Evolutionary conservation across 2,797 vertebrate genomes (phyloP).

Genomic region (Gambusia yucatana): DNA sequence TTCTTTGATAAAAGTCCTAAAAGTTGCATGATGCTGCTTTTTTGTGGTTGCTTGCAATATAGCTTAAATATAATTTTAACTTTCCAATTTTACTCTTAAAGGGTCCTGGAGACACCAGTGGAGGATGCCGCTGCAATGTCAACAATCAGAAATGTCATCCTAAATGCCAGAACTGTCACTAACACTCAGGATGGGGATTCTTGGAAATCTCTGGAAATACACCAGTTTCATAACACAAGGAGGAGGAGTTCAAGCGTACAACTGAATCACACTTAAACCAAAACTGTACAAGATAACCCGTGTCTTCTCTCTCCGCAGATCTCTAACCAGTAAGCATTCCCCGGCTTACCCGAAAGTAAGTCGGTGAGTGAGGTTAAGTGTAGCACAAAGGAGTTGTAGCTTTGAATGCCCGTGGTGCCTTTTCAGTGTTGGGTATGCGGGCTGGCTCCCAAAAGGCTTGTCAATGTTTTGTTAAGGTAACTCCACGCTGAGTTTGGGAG

Average conservation of each 20-base stretch:
- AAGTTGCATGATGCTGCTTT: background rate
- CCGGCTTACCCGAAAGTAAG: constrained; percentile 1
- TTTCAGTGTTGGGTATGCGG: constrained; percentile 44
- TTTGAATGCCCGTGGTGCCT: constrained; percentile 33
- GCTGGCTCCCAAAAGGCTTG: constrained; percentile 35
- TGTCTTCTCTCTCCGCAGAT: constrained; percentile 11
- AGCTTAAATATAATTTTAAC: background rate
- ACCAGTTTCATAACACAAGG: constrained; percentile 3
- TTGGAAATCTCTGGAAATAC: constrained; percentile 22
- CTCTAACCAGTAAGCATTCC: constrained; percentile 23
- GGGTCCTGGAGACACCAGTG: constrained; percentile 90
- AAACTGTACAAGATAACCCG: constrained; percentile 10
- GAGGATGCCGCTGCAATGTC: constrained; percentile 87
- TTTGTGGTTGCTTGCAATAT: background rate
- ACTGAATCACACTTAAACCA: constrained; percentile 21
- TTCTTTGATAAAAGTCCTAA: background rate
- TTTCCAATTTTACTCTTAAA: constrained; percentile 50
- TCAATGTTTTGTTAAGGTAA: constrained; percentile 17
- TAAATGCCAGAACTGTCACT: constrained; percentile 91
- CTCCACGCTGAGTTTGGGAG: background rate
- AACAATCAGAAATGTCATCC: constrained; percentile 88
- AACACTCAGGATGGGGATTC: constrained; percentile 38
- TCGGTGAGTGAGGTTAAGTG: background rate
- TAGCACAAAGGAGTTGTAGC: constrained; percentile 13
- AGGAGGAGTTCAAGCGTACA: background rate